Percentiles rank a stretch among this genome's conserved stretches.
Evolutionary conservation across 2,113 vertebrate species (phyloP).

Genomic region (Serinus canaria): DNA sequence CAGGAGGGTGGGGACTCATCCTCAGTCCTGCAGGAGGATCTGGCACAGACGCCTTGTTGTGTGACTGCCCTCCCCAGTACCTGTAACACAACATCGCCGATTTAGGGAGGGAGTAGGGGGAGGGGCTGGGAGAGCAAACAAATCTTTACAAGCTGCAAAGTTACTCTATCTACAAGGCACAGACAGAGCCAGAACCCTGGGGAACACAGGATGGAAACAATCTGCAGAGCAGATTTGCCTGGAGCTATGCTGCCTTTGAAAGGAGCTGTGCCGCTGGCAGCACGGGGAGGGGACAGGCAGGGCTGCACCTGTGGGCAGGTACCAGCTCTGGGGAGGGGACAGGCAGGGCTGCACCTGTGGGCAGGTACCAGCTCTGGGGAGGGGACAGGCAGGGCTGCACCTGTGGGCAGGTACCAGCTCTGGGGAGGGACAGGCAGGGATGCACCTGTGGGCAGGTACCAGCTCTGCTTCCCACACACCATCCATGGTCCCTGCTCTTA

Average conservation of each 20-base stretch:
- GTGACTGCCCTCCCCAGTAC: rapidly evolving
- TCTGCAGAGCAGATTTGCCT: conserved; percentile 41
- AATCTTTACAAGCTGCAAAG: conserved; percentile 54
- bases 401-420: background rate
- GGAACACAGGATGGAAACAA: conserved; percentile 36
- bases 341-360: background rate
- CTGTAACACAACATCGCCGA: background rate
- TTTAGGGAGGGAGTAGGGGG: background rate
- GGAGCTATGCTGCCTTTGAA: conserved; percentile 23
- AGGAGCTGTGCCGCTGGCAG: background rate
- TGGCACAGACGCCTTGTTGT: background rate
- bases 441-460: background rate
- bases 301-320: background rate
- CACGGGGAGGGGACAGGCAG: rapidly evolving
- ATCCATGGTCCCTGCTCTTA: background rate
- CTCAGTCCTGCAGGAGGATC: background rate
- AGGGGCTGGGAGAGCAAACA: background rate
- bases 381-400: background rate
- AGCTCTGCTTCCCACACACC: background rate
- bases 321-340: background rate
- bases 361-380: background rate
- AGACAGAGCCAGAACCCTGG: conserved; percentile 43
- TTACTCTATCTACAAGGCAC: conserved; percentile 47
- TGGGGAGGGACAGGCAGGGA: background rate
- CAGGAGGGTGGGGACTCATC: rapidly evolving